phyloP scores from a whole-genome alignment of 2,797 vertebrate genomes.

The Micromesistius poutassou region DNA sequence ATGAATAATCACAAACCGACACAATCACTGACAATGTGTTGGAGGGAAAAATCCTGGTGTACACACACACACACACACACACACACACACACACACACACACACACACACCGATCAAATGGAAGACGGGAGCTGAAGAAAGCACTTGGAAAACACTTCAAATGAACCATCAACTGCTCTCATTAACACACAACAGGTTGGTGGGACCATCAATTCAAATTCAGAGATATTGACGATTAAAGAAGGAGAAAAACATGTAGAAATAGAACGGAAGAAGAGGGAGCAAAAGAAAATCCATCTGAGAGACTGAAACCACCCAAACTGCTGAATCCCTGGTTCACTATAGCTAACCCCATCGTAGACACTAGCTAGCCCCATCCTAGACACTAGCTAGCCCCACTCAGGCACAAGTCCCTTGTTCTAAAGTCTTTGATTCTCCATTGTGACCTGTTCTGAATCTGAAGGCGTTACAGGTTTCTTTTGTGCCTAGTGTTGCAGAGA shows the following conservation, averaged over 20 bases:
- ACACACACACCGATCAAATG: conserved; percentile 53
- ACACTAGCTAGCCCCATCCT: conserved; percentile 68
- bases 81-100: conserved; percentile 48
- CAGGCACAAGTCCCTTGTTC: conserved; percentile 74
- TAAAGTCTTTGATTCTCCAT: conserved; percentile 77
- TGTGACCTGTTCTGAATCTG: conserved; percentile 66
- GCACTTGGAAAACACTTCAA: conserved; percentile 57
- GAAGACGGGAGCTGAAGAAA: no score
- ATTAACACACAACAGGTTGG: background rate
- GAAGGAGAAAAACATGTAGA: conserved; percentile 6
- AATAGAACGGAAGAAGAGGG: background rate
- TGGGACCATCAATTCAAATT: background rate
- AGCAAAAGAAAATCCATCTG: conserved; percentile 54
- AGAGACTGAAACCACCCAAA: conserved; percentile 72
- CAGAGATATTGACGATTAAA: conserved; percentile 8
- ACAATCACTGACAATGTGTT: conserved; percentile 52
- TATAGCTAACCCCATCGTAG: conserved; percentile 65
- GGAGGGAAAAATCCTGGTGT: conserved; percentile 31
- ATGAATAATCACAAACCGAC: conserved; percentile 56
- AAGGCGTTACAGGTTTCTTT: conserved; percentile 80
- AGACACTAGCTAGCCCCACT: conserved; percentile 47
- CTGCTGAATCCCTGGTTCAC: conserved; percentile 16
- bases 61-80: conserved; percentile 55
- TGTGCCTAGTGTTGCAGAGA: conserved; percentile 68
- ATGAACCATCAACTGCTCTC: conserved; percentile 23